A percentile compares a stretch with the other conserved stretches of the same genome.
Conservation (phyloP, 2,888 invertebrate species). For the Tyria jacobaeae region DNA sequence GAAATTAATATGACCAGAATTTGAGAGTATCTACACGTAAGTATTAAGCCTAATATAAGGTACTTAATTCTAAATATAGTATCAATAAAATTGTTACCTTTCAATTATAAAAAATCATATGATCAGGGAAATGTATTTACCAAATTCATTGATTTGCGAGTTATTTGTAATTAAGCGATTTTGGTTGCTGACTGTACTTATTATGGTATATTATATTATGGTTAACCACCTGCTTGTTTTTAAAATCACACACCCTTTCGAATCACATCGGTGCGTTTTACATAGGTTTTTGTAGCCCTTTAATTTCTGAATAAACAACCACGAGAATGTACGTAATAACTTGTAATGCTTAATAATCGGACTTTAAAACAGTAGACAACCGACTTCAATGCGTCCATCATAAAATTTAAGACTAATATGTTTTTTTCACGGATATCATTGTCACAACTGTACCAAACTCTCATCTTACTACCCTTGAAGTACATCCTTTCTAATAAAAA, state of each 20-base stretch:
- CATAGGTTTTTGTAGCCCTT: neutral
- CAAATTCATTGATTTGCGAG: neutral
- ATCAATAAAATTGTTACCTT: too few relatives aligned
- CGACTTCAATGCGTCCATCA: too few relatives aligned
- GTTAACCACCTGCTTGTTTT: neutral
- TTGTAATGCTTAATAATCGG: too few relatives aligned
- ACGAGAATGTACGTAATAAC: too few relatives aligned
- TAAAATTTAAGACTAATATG: too few relatives aligned
- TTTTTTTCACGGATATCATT: too few relatives aligned
- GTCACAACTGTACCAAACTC: too few relatives aligned
- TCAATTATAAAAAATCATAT: too few relatives aligned
- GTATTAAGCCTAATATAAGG: neutral
- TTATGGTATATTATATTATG: neutral
- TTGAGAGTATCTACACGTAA: neutral
- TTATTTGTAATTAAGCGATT: neutral
- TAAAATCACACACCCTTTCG: neutral
- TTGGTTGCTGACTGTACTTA: neutral
- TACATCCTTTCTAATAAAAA: too few relatives aligned
- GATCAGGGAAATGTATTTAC: neutral
- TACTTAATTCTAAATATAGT: too few relatives aligned
- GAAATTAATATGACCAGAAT: neutral
- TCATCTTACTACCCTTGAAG: too few relatives aligned
- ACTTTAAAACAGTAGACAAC: too few relatives aligned
- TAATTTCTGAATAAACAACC: neutral
- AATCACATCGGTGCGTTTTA: neutral